phyloP scores from a whole-genome alignment of 2,888 invertebrate species.

The Ischnura elegans region DNA sequence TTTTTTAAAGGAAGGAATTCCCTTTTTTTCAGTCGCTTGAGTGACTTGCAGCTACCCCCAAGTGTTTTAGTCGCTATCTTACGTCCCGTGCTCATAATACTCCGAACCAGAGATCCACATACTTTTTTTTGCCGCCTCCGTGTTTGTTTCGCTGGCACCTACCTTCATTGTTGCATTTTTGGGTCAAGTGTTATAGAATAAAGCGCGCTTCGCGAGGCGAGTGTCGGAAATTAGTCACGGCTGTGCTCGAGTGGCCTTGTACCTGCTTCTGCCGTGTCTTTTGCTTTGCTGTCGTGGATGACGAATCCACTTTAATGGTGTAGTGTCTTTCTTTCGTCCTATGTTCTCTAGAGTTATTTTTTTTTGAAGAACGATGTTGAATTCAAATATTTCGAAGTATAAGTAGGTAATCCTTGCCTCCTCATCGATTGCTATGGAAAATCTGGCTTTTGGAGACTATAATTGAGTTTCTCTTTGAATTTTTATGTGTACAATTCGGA shows the following conservation, averaged over 20 bases:
- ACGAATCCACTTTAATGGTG: neutral
- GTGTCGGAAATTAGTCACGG: conserved; percentile 10
- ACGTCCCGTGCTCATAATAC: neutral
- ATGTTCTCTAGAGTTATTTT: neutral
- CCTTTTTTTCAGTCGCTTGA: neutral
- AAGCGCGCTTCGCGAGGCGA: neutral
- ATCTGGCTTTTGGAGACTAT: too few species aligned
- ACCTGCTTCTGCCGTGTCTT: neutral
- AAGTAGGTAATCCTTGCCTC: too few species aligned
- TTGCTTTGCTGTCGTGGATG: neutral
- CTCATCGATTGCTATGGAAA: too few species aligned
- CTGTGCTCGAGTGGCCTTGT: neutral
- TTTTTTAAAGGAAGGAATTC: neutral
- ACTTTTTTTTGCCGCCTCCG: neutral
- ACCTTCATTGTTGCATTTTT: neutral
- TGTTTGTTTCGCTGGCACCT: neutral
- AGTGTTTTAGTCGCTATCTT: neutral
- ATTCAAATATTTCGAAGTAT: too few species aligned
- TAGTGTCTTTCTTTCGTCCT: neutral
- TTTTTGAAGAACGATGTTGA: neutral
- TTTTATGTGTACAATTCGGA: too few species aligned
- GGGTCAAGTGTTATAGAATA: conserved; percentile 41
- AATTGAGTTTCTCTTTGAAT: too few species aligned
- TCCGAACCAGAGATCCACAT: conserved; percentile 23
- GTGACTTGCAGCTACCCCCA: neutral